Evolutionary conservation across 2,113 vertebrate genomes (phyloP).

Genomic region (Brachyhypopomus occidentalis): DNA sequence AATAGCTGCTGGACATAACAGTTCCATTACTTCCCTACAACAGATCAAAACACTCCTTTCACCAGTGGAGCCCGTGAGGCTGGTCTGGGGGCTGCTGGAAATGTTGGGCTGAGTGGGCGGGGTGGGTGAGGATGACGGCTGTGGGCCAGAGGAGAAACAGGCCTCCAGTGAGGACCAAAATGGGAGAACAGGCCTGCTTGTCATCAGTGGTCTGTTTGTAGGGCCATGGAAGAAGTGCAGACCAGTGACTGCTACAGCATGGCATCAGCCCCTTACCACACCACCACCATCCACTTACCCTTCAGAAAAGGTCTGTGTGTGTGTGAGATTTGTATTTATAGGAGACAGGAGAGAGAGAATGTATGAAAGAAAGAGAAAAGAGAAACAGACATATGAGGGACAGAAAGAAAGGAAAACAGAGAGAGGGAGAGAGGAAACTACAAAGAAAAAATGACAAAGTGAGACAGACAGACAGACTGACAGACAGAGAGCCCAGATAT

Average conservation of each 20-base stretch:
- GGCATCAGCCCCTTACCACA: neutral
- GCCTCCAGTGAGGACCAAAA: slow-evolving; percentile 24
- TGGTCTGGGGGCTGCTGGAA: neutral
- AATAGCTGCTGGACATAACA: slow-evolving; percentile 47
- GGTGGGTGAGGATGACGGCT: slow-evolving; percentile 19
- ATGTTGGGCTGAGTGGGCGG: too few relatives aligned
- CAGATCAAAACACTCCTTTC: slow-evolving; percentile 28
- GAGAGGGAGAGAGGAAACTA: neutral
- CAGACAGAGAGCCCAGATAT: neutral
- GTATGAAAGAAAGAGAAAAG: neutral
- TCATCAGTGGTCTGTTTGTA: slow-evolving; percentile 39
- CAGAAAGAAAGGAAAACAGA: neutral
- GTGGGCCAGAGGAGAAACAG: slow-evolving; percentile 17
- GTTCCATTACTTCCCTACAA: slow-evolving; percentile 42
- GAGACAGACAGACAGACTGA: neutral
- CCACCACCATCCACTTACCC: slow-evolving; percentile 34
- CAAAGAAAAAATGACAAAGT: neutral
- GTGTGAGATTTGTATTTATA: neutral
- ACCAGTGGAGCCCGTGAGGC: slow-evolving; percentile 22
- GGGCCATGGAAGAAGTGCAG: slow-evolving; percentile 30
- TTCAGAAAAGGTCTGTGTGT: neutral
- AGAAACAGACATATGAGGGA: neutral
- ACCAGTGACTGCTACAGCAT: slow-evolving; percentile 29
- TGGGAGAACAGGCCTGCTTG: slow-evolving; percentile 11
- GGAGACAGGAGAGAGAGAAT: neutral